phyloP scores from a whole-genome alignment of 2,888 invertebrate species.

The Athalia cordata region DNA sequence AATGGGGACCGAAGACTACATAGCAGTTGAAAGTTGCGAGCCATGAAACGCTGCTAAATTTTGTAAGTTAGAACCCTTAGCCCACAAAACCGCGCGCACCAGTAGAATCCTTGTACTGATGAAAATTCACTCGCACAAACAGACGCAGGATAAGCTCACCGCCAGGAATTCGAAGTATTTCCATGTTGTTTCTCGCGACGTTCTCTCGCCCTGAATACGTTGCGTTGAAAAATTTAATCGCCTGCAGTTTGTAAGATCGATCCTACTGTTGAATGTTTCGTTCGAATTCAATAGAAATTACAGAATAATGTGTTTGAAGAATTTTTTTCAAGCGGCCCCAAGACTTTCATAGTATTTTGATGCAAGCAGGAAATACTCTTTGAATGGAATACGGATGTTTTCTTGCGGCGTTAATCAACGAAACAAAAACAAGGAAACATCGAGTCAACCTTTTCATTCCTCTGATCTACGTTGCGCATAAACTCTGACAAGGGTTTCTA shows the following conservation, averaged over 20 bases:
- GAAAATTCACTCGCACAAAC: constrained; percentile 1
- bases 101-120: neutral
- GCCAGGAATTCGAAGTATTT: neutral
- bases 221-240: neutral
- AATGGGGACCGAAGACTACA: no score
- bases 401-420: neutral
- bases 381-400: neutral
- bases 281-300: neutral
- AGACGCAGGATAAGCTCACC: neutral
- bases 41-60: constrained; percentile 1
- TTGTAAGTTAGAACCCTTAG: constrained; percentile 1
- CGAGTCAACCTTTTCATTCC: neutral
- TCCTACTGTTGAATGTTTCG: neutral
- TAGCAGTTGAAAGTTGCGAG: neutral
- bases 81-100: constrained; percentile 9
- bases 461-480: neutral
- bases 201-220: neutral
- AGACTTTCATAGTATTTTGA: no score
- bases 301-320: neutral
- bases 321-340: no score
- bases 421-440: neutral
- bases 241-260: neutral
- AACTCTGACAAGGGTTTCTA: constrained; percentile 6
- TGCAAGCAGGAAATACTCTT: no score
- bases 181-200: neutral